Evolutionary conservation across 2,113 vertebrate genomes (phyloP).

Genomic region (Mormoops blainvillei): DNA sequence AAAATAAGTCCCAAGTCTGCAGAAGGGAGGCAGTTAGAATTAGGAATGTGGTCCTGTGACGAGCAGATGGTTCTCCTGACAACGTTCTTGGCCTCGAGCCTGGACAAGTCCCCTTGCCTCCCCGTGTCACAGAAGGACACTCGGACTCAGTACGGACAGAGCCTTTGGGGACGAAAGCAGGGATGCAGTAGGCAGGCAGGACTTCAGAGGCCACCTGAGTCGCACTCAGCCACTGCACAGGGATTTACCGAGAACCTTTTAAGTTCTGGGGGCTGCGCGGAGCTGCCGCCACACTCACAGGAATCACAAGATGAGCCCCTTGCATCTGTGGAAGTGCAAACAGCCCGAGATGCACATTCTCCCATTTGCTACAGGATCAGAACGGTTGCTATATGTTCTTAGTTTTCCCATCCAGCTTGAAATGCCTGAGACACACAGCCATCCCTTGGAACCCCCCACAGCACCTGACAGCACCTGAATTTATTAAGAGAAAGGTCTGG

Average conservation of each 20-base stretch:
- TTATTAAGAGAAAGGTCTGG: background rate
- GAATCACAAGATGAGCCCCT: background rate
- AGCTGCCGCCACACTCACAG: background rate
- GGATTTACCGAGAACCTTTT: background rate
- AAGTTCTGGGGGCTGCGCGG: background rate
- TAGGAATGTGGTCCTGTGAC: background rate
- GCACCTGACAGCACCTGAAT: background rate
- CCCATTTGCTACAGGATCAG: background rate
- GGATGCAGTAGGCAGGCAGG: background rate
- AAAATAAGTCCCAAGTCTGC: background rate
- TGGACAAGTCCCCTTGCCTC: background rate
- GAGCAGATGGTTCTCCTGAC: background rate
- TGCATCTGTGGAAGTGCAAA: background rate
- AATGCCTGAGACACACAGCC: background rate
- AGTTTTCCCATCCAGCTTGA: background rate
- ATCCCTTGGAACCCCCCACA: background rate
- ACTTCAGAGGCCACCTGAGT: background rate
- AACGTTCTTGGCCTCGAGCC: background rate
- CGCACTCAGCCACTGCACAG: background rate
- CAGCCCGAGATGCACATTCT: background rate
- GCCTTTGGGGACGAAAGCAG: background rate
- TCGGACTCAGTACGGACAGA: background rate
- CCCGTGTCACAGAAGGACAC: background rate
- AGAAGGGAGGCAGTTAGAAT: background rate
- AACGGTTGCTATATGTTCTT: background rate